Conservation (phyloP, 2,113 vertebrate genomes). For the Cebus imitator region DNA sequence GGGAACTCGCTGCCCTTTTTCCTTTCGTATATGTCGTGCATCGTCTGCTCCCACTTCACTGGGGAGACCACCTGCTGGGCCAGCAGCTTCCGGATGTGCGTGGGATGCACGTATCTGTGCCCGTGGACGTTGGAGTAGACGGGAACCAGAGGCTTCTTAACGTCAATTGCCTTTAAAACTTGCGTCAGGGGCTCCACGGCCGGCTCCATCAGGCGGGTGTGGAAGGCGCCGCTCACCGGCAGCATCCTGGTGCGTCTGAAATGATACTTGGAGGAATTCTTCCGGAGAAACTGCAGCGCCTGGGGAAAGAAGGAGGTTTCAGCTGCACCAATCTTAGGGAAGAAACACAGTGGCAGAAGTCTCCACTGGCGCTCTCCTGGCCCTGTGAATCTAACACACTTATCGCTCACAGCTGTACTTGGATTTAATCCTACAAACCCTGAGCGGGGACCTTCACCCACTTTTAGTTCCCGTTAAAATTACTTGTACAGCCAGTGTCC, state of each 20-base stretch:
- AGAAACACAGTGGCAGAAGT: background rate
- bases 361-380: rapidly evolving
- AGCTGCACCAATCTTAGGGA: background rate
- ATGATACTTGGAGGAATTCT: slow-evolving; percentile 86
- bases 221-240: slow-evolving; percentile 94
- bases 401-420: rapidly evolving
- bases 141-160: slow-evolving; percentile 88
- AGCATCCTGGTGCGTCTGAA: slow-evolving; percentile 88
- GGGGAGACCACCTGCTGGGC: slow-evolving; percentile 92
- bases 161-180: slow-evolving; percentile 84
- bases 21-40: slow-evolving; percentile 92
- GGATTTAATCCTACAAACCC: rapidly evolving
- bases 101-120: slow-evolving; percentile 87
- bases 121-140: slow-evolving; percentile 93
- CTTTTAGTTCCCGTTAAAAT: background rate
- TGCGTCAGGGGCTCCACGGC: slow-evolving; percentile 87
- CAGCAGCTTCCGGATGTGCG: slow-evolving; percentile 87
- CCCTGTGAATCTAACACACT: background rate
- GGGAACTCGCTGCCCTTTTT: slow-evolving; percentile 89
- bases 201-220: slow-evolving; percentile 91
- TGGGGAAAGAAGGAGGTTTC: slow-evolving; percentile 57
- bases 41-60: slow-evolving; percentile 96
- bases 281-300: slow-evolving; percentile 93
- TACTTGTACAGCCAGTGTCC: rapidly evolving
- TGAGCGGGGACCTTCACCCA: rapidly evolving